These are phyloP conservation scores for Metallyticus violacea DNA, from an alignment of 2,888 invertebrate genomes.

Conservation along the genomic window DNA sequence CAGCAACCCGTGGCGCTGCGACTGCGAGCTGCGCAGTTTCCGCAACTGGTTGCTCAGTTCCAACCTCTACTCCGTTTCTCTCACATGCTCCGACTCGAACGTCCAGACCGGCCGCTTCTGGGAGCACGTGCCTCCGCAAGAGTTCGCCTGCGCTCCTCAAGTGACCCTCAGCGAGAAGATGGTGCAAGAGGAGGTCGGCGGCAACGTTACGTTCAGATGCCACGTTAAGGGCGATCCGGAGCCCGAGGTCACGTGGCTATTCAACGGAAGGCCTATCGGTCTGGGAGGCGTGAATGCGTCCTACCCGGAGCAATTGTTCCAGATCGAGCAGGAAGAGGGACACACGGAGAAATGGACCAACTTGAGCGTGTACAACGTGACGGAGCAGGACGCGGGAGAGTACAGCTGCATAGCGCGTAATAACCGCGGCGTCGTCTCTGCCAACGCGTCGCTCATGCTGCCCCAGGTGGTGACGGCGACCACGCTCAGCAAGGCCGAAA, in stretches of 20 bases:
- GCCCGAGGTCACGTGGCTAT: slow-evolving; percentile 78
- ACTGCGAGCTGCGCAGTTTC: slow-evolving; percentile 80
- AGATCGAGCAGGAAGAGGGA: slow-evolving; percentile 30
- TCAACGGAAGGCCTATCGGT: slow-evolving; percentile 66
- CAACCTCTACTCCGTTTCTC: slow-evolving; percentile 71
- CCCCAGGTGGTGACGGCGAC: slow-evolving; percentile 63
- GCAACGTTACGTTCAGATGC: slow-evolving; percentile 79
- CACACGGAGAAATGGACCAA: slow-evolving; percentile 66
- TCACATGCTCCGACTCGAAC: slow-evolving; percentile 60
- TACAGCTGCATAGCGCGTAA: slow-evolving; percentile 80
- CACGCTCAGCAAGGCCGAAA: slow-evolving; percentile 66
- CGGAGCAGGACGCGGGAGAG: slow-evolving; percentile 77
- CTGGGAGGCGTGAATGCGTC: slow-evolving; percentile 49
- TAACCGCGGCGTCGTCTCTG: slow-evolving; percentile 57
- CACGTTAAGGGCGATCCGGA: slow-evolving; percentile 79
- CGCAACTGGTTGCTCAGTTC: slow-evolving; percentile 79
- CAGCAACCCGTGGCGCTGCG: slow-evolving; percentile 88
- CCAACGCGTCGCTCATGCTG: slow-evolving; percentile 53
- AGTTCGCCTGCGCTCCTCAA: slow-evolving; percentile 80
- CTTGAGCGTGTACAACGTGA: slow-evolving; percentile 77
- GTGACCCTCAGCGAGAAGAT: slow-evolving; percentile 55
- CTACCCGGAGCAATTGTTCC: slow-evolving; percentile 29
- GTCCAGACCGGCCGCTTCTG: slow-evolving; percentile 73
- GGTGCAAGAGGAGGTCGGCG: slow-evolving; percentile 73
- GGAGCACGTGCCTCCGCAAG: slow-evolving; percentile 70